A percentile compares a stretch with the other conserved stretches of the same genome.
phyloP scores from a whole-genome alignment of 2,888 invertebrate genomes.

The Saturnia japonica region DNA sequence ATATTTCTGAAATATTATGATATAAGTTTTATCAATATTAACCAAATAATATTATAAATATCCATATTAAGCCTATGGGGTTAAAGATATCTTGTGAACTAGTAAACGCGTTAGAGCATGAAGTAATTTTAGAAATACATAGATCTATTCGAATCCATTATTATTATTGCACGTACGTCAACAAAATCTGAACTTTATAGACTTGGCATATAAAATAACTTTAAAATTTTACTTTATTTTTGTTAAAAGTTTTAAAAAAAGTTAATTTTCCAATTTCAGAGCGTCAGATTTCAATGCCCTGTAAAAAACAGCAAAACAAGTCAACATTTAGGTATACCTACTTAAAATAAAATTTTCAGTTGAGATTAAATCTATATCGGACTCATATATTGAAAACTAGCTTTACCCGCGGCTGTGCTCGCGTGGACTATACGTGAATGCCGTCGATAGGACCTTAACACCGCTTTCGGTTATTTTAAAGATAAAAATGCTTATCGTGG shows the following conservation, averaged over 20 bases:
- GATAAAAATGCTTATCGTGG: too few species aligned
- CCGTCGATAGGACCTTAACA: too few species aligned
- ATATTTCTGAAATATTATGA: too few species aligned
- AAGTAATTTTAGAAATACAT: slow-evolving; percentile 1
- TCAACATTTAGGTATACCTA: neutral
- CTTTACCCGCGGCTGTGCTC: too few species aligned
- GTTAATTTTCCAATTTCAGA: neutral
- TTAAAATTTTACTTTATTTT: neutral
- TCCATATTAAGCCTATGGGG: neutral
- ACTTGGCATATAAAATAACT: neutral
- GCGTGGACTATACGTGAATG: too few species aligned
- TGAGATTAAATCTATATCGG: too few species aligned
- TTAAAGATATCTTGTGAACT: neutral
- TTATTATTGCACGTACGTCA: slow-evolving; percentile 1
- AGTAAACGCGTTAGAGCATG: neutral
- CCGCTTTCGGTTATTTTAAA: too few species aligned
- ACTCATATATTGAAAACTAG: too few species aligned
- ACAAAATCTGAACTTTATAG: neutral
- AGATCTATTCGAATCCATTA: neutral
- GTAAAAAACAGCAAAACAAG: neutral
- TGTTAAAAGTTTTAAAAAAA: neutral
- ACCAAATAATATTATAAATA: neutral
- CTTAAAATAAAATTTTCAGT: too few species aligned
- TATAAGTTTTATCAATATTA: neutral
- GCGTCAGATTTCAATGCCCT: neutral